Percentiles rank a stretch among this genome's conserved stretches.
Evolutionary conservation across 92 coral and sea anemone genomes (phyloP).

Genomic region (Phenganax stokvisi): DNA sequence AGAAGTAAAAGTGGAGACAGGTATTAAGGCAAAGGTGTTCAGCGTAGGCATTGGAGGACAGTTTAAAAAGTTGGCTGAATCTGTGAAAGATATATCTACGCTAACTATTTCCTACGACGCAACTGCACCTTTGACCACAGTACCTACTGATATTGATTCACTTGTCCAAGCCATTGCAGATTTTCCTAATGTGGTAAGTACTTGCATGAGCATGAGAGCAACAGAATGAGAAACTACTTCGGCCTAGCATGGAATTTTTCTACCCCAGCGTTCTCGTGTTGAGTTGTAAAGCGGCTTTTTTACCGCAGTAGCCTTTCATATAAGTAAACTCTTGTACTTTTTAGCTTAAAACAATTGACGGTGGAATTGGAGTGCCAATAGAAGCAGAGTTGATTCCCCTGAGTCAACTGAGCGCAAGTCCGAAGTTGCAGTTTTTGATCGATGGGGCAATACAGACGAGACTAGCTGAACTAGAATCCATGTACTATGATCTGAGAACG

Average conservation of each 20-base stretch:
- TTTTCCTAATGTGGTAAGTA: conserved; percentile 10
- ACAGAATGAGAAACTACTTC: too few relatives aligned
- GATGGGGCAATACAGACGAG: neutral
- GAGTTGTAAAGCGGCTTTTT: neutral
- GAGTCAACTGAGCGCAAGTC: neutral
- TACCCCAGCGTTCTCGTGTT: too few relatives aligned
- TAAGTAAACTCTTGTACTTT: neutral
- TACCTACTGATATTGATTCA: conserved; percentile 29
- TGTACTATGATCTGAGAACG: neutral
- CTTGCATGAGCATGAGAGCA: neutral
- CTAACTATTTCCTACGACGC: conserved; percentile 1
- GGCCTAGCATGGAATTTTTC: too few relatives aligned
- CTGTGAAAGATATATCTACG: conserved; percentile 25
- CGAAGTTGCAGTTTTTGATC: neutral
- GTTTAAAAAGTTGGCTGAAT: conserved; percentile 1
- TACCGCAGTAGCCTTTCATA: neutral
- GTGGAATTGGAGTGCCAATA: conserved; percentile 20
- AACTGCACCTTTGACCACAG: conserved; percentile 8
- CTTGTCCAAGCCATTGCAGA: conserved; percentile 17
- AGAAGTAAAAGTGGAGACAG: neutral
- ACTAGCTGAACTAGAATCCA: neutral
- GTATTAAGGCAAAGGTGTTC: neutral
- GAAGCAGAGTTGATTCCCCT: neutral
- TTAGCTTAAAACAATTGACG: neutral
- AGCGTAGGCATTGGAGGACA: conserved; percentile 15